Evolutionary conservation across 2,888 invertebrate species (phyloP).

Genomic region (Eupeodes luniger): DNA sequence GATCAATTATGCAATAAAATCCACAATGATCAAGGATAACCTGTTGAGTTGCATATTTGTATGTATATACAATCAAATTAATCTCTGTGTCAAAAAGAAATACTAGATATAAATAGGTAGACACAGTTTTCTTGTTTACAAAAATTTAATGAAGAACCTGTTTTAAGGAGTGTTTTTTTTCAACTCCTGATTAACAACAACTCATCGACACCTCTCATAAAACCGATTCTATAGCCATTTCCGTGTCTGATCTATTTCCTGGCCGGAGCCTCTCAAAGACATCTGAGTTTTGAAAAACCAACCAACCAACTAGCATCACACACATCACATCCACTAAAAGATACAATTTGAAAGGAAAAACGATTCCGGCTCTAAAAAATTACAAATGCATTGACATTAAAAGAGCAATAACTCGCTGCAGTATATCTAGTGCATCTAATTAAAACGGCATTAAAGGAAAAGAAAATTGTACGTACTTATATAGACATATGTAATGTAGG

Average conservation of each 20-base stretch:
- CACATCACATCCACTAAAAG: neutral
- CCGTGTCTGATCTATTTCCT: conserved; percentile 34
- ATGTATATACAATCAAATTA: conserved; percentile 3
- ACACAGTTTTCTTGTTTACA: neutral
- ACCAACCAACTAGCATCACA: neutral
- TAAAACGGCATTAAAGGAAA: conserved; percentile 23
- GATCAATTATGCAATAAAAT: conserved; percentile 18
- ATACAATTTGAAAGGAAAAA: neutral
- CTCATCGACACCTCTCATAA: conserved; percentile 31
- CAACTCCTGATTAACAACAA: conserved; percentile 9
- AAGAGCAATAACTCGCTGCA: conserved; percentile 2
- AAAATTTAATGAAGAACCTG: neutral
- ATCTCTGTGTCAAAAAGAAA: neutral
- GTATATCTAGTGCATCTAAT: conserved; percentile 37
- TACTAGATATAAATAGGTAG: neutral
- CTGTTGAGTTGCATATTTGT: neutral
- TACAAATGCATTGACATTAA: conserved; percentile 22
- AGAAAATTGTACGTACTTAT: neutral
- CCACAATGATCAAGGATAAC: neutral
- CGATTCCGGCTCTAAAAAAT: conserved; percentile 8
- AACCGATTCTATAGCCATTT: conserved; percentile 18
- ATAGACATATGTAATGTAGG: too few relatives aligned
- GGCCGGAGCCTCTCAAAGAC: neutral
- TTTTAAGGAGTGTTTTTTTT: neutral
- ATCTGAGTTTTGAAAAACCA: neutral